A percentile compares a stretch with the other conserved stretches of the same genome.
phyloP scores from a whole-genome alignment of 1,140 invertebrate genomes.

The Plodia interpunctella region DNA sequence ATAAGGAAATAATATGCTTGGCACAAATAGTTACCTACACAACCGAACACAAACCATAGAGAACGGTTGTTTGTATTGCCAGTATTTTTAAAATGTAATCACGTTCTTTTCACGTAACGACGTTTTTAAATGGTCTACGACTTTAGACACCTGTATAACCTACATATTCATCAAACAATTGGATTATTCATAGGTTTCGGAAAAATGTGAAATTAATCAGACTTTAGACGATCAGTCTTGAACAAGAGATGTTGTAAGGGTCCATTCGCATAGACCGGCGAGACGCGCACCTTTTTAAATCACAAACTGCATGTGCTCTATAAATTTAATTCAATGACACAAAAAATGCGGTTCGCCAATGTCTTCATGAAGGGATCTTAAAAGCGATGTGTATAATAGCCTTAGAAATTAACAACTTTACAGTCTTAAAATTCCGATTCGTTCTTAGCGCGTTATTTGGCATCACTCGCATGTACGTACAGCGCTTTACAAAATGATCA shows the following conservation, averaged over 20 bases:
- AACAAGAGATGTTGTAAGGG: background rate
- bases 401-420: constrained; percentile 14
- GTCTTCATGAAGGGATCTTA: background rate
- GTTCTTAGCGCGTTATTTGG: constrained; percentile 14
- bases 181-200: background rate
- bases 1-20: too few relatives aligned
- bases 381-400: background rate
- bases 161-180: background rate
- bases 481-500: constrained; percentile 13
- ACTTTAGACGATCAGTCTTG: background rate
- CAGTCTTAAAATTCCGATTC: constrained; percentile 18
- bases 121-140: background rate
- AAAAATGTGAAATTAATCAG: background rate
- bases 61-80: too few relatives aligned
- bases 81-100: too few relatives aligned
- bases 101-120: too few relatives aligned
- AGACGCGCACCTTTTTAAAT: background rate
- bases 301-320: too few relatives aligned
- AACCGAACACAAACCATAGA: too few relatives aligned
- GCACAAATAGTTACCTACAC: too few relatives aligned
- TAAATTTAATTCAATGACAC: too few relatives aligned
- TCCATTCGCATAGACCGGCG: background rate
- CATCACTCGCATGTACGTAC: constrained; percentile 17
- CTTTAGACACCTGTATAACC: background rate
- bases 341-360: too few relatives aligned